These are phyloP conservation scores for Orycteropus afer DNA, from an alignment of 2,113 vertebrate genomes.

Conservation along the genomic window DNA sequence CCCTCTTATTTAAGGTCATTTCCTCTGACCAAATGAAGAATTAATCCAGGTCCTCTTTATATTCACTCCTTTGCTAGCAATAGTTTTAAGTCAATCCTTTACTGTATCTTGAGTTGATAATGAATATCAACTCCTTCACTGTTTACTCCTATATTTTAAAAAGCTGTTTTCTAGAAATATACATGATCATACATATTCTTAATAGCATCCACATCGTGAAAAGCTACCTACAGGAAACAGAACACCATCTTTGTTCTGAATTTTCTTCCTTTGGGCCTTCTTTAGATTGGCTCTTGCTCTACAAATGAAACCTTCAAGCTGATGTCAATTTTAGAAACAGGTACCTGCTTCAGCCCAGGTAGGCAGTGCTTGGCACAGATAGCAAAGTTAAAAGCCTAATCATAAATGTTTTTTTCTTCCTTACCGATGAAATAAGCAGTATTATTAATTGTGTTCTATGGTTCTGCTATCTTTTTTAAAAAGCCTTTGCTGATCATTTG, in stretches of 20 bases:
- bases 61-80: background rate
- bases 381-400: conserved; percentile 54
- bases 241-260: background rate
- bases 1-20: conserved; percentile 59
- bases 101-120: background rate
- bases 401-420: conserved; percentile 48
- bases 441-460: conserved; percentile 64
- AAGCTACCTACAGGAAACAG: background rate
- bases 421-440: conserved; percentile 36
- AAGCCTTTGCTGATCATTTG: conserved; percentile 68
- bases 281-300: background rate
- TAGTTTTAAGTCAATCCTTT: background rate
- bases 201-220: background rate
- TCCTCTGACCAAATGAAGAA: conserved; percentile 67
- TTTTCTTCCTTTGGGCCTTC: background rate
- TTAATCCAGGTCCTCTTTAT: conserved; percentile 35
- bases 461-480: conserved; percentile 52
- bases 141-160: background rate
- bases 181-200: background rate
- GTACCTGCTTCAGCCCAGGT: background rate
- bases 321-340: conserved; percentile 34
- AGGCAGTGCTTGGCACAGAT: conserved; percentile 34
- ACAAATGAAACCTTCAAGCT: background rate
- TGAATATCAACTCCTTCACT: background rate
- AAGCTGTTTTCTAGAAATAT: background rate